Evolutionary conservation across 2,797 vertebrate genomes (phyloP).

Genomic region (Enteromius anoplus): DNA sequence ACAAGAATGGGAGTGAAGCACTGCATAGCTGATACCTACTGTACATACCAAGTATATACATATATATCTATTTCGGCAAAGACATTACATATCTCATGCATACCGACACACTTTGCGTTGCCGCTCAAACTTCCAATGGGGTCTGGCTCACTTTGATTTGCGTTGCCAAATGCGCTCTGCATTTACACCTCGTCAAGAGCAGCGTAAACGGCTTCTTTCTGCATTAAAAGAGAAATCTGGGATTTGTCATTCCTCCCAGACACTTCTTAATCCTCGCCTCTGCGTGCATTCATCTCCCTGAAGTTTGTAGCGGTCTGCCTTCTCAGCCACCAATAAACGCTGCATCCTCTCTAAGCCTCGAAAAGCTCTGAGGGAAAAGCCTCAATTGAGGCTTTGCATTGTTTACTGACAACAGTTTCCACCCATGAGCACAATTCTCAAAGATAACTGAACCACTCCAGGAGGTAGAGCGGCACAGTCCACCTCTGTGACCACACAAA

Average conservation of each 20-base stretch:
- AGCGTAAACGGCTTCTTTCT: slow-evolving; percentile 33
- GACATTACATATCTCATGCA: slow-evolving; percentile 14
- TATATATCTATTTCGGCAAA: not conserved
- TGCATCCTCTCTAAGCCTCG: slow-evolving; percentile 36
- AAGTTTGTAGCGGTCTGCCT: slow-evolving; percentile 42
- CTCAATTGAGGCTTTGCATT: slow-evolving; percentile 31
- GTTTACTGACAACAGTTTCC: slow-evolving; percentile 35
- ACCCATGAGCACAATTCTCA: slow-evolving; percentile 11
- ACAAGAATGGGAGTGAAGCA: slow-evolving; percentile 16
- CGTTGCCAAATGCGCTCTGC: not conserved
- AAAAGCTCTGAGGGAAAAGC: slow-evolving; percentile 34
- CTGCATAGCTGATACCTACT: not conserved
- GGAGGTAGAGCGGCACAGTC: not conserved
- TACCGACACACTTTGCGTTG: not conserved
- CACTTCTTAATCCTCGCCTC: slow-evolving; percentile 43
- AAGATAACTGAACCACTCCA: slow-evolving; percentile 13
- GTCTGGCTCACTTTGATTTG: slow-evolving; percentile 24
- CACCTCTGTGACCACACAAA: slow-evolving; percentile 12
- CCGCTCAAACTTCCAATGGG: not conserved
- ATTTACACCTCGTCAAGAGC: slow-evolving; percentile 37
- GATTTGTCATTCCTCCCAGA: slow-evolving; percentile 53
- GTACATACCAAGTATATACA: not conserved
- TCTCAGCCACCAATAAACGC: slow-evolving; percentile 31
- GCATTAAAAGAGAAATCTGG: slow-evolving; percentile 52
- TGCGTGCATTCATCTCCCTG: slow-evolving; percentile 22